These are phyloP conservation scores for Drosophila orena DNA, from an alignment of 1,140 invertebrate species.

Conservation along the genomic window DNA sequence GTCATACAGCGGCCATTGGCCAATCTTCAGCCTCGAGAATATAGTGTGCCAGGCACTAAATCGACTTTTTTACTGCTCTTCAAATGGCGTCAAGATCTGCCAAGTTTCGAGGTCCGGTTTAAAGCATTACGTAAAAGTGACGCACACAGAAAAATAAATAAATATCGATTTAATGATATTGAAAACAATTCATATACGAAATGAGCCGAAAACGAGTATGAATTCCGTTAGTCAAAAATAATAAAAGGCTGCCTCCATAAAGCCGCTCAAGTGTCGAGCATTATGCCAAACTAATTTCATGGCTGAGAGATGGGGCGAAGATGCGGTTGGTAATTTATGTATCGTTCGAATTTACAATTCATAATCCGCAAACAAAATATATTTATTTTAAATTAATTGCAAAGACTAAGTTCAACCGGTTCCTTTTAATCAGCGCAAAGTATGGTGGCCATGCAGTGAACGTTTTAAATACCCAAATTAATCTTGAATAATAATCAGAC, in stretches of 20 bases:
- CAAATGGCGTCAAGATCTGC: constrained; percentile 34
- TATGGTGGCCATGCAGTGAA: constrained; percentile 59
- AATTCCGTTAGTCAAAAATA: constrained; percentile 47
- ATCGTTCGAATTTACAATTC: constrained; percentile 48
- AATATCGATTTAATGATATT: constrained; percentile 66
- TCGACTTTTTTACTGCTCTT: constrained; percentile 57
- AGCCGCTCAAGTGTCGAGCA: constrained; percentile 57
- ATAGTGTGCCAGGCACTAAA: constrained; percentile 67
- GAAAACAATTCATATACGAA: constrained; percentile 35
- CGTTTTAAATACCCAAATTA: constrained; percentile 34
- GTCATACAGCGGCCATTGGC: constrained; percentile 27
- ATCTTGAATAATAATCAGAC: background rate
- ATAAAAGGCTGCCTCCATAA: constrained; percentile 54
- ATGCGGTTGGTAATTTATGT: constrained; percentile 35
- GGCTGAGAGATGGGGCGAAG: constrained; percentile 1
- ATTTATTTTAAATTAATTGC: constrained; percentile 12
- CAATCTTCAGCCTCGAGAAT: constrained; percentile 47
- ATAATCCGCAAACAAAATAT: constrained; percentile 33
- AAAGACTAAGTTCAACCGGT: constrained; percentile 37
- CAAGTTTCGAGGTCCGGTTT: constrained; percentile 67
- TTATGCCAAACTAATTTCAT: constrained; percentile 46
- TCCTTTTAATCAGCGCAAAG: constrained; percentile 20
- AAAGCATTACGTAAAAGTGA: constrained; percentile 67
- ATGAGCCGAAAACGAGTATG: constrained; percentile 5
- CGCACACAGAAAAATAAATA: constrained; percentile 30